Evolutionary conservation across 1,140 invertebrate species (phyloP).

Genomic region (Cotesia glomerata): DNA sequence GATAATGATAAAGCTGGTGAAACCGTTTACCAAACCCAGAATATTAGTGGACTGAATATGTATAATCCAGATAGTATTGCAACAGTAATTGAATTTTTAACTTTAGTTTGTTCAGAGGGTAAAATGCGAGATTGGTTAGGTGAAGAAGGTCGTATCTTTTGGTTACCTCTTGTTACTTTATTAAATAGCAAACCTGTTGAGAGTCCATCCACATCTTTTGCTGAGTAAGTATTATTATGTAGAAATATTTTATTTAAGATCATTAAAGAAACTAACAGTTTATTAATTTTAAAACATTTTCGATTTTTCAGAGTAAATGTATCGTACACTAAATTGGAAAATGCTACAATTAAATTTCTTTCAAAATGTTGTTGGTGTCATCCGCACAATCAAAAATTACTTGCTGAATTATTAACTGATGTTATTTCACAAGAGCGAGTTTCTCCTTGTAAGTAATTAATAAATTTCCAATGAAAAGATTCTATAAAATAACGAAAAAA

Average conservation of each 20-base stretch:
- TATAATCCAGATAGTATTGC: conserved; percentile 65
- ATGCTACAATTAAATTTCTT: conserved; percentile 77
- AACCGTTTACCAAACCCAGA: conserved; percentile 31
- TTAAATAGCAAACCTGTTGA: conserved; percentile 69
- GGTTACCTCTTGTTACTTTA: conserved; percentile 79
- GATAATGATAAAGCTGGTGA: conserved; percentile 62
- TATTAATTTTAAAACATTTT: background rate
- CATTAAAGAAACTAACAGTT: too few species aligned
- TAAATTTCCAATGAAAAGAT: background rate
- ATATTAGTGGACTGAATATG: conserved; percentile 51
- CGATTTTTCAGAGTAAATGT: conserved; percentile 49
- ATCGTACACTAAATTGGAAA: conserved; percentile 72
- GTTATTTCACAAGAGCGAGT: conserved; percentile 73
- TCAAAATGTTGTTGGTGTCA: conserved; percentile 84
- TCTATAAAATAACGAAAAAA: too few species aligned
- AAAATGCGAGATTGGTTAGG: conserved; percentile 88
- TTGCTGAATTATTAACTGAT: conserved; percentile 79
- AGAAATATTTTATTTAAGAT: conserved; percentile 12
- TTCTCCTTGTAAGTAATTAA: conserved; percentile 63
- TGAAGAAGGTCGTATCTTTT: conserved; percentile 79
- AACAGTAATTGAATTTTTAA: conserved; percentile 80
- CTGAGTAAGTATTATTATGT: conserved; percentile 50
- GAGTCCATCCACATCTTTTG: conserved; percentile 57
- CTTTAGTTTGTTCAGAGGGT: conserved; percentile 78
- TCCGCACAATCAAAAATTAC: conserved; percentile 80